Base-by-base conservation (phyloP, 2,888 invertebrate genomes). In the Scaptomyza polygonia region DNA sequence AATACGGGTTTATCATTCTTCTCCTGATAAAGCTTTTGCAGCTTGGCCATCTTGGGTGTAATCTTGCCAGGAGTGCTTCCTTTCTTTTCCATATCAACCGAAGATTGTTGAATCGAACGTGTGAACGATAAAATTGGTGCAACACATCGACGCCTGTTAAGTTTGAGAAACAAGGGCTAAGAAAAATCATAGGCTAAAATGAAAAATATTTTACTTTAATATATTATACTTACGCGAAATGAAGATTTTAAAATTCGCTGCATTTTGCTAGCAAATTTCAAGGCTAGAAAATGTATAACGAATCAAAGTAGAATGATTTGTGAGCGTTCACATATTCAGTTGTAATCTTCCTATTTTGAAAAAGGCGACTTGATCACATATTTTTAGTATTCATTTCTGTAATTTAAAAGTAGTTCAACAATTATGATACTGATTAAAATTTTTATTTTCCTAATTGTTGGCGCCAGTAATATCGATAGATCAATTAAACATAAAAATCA, bases 1-100 rank as follows among this genome's bases (percentile, higher is more conserved):
- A 92, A 93, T 1, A 93, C 90, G 2, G 93, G 93, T 21, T 91
- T 87, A 5, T 92, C 93, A 84, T 93, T 93, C 4, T 89, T 77
- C 49, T 89, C 86, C 74, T 92, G 92, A 72, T 89, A 92, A 29
- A 79, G 75, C 18, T 88, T 86, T 48, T 90, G 90, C 1, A 88
- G 12, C 25, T 72, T 78, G 1, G 56, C 66, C 64, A 87, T 67
- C 30, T 82, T 87, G 0, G 72, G 62, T 2, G 79, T 12, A 1
- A 82, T 5, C 32, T 82, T 82, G 3, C 67, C 86, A 2, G 53
- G 18, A 3, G 43, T 49, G 1, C 14, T n/a, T 2, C n/a, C 64
- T 3, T 52, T 27, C 3, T 40, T 48, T 25, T 63, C 53, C 58
- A 61, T 56, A 3, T 49, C n/a, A 18, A 43, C 32, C 5, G 48